Base-by-base conservation (phyloP, 2,888 invertebrate genomes). In the Plagodis dolabraria region DNA sequence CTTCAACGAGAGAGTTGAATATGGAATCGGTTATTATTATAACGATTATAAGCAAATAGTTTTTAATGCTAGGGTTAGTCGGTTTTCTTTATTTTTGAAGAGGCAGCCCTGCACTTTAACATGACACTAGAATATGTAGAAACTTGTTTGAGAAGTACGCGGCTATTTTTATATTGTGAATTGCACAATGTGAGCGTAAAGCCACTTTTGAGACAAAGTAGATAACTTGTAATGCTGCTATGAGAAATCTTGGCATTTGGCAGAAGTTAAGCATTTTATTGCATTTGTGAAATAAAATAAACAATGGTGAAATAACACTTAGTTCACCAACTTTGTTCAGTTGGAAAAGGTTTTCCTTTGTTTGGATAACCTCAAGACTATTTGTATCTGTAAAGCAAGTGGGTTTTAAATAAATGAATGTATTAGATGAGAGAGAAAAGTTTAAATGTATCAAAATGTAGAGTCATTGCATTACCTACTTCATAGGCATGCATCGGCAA, bases 391-490 rank as follows among this genome's bases (percentile, higher is more conserved):
- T 22, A 22, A 22, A 4, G 22, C 22, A 22, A 22, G 22, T 22
- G 4, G 4, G 1, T 22, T 22, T 22, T 22, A 22, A 42, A 8
- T 44, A 12, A 12, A 33, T 22, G 8, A 22, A 12, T 7, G 0
- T 38, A 9, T 22, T 1, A 33, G 33, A 38, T 36, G 36, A 34
- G 9, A 34, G 49, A 34, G 34, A 34, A 49, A 49, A 33, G 33
- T 46, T 46, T 56, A 61, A 63, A 65, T 59, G 45, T 62, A 68
- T 67, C 64, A 57, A 67, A 64, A 56, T 42, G 57, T 60, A 77
- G 79, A 87, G 89, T 91, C 86, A 87, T 84, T 89, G 90, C 86
- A 88, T 87, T 85, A 84, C 83, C 82, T 85, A 84, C 83, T 82
- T 84, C 85, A 85, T 87, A 89, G 86, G 82, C 77, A 84, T 87